Evolutionary conservation across 1,140 invertebrate genomes (phyloP).

Genomic region (Sinonovacula constricta): DNA sequence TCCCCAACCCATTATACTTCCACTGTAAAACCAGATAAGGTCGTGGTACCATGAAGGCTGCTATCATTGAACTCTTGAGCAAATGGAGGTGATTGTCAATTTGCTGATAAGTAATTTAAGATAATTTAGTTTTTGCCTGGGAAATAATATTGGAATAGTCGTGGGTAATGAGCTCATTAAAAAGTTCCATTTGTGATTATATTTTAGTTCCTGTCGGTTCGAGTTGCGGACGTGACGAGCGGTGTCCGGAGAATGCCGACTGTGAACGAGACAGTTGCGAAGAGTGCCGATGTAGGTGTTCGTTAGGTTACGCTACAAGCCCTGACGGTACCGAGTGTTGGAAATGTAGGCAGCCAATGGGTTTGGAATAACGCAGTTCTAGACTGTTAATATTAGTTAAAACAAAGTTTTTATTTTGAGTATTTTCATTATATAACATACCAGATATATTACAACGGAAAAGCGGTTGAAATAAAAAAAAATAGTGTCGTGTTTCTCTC

Average conservation of each 20-base stretch:
- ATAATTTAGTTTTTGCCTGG: not conserved
- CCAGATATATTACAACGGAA: not conserved
- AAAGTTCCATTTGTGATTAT: not conserved
- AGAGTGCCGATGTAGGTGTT: constrained; percentile 22
- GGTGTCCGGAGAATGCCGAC: constrained; percentile 8
- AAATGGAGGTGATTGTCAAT: not conserved
- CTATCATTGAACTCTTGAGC: not conserved
- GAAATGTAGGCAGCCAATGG: constrained; percentile 19
- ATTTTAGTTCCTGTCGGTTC: not conserved
- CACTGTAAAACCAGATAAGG: too few relatives aligned
- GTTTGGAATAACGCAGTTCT: not conserved
- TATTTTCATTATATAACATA: not conserved
- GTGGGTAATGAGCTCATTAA: not conserved
- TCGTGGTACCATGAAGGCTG: not conserved
- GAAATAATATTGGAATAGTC: not conserved
- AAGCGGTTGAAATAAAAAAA: too few relatives aligned
- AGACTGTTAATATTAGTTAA: not conserved
- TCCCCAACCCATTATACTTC: too few relatives aligned
- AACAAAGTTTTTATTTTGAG: not conserved
- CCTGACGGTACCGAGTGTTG: constrained; percentile 6
- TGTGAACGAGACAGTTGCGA: constrained; percentile 24
- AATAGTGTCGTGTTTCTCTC: too few relatives aligned
- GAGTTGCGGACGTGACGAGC: not conserved
- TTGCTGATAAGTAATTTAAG: not conserved
- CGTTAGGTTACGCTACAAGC: constrained; percentile 32